phyloP scores from a whole-genome alignment of 1,140 invertebrate species.

The Phymorhynchus buccinoides region DNA sequence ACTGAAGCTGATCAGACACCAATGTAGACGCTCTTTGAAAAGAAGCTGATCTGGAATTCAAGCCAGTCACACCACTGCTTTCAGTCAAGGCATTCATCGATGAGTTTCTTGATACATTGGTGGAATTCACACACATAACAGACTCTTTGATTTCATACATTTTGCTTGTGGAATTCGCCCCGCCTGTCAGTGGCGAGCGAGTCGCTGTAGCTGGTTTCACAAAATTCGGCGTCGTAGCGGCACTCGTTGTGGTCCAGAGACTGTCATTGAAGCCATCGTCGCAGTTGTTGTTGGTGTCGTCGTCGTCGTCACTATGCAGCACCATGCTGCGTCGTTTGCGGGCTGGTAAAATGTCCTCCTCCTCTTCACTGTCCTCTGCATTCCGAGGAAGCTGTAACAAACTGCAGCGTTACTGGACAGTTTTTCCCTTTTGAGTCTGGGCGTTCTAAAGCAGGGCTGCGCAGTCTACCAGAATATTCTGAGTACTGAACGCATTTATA shows the following conservation, averaged over 20 bases:
- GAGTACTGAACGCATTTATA: too few species aligned
- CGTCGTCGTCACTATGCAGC: constrained; percentile 29
- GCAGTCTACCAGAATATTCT: too few species aligned
- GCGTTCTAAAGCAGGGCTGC: too few species aligned
- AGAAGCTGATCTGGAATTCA: background rate
- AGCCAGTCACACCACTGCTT: background rate
- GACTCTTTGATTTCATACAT: background rate
- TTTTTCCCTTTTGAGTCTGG: too few species aligned
- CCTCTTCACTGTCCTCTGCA: constrained; percentile 17
- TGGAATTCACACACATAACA: background rate
- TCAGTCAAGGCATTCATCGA: background rate
- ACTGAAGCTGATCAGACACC: background rate
- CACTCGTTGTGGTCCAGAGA: background rate
- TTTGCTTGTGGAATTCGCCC: background rate
- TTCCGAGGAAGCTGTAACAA: too few species aligned
- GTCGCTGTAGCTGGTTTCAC: too few species aligned
- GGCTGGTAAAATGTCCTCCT: background rate
- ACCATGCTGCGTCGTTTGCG: constrained; percentile 34
- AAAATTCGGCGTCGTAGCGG: too few species aligned
- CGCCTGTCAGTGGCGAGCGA: background rate
- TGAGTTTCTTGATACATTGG: background rate
- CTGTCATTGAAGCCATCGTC: background rate
- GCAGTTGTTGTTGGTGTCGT: too few species aligned
- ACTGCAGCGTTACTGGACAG: too few species aligned
- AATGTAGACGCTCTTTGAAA: background rate